Evolutionary conservation across 2,888 invertebrate species (phyloP).

Genomic region (Sphaeridia pumilis): DNA sequence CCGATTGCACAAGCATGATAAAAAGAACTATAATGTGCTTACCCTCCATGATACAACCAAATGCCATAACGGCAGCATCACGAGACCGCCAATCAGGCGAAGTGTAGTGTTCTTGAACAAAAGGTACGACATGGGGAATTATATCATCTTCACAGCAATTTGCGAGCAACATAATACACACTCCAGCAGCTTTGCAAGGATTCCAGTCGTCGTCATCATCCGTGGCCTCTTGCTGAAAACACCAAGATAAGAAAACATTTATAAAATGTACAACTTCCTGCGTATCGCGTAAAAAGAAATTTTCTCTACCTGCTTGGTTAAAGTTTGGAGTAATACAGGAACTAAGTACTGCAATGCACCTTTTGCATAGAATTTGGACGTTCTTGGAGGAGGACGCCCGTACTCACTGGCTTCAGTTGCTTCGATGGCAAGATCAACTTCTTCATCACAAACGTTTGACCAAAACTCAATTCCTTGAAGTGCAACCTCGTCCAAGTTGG

Average conservation of each 20-base stretch:
- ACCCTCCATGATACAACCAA: conserved; percentile 50
- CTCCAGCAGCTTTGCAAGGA: conserved; percentile 97
- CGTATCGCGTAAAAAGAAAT: conserved; percentile 8
- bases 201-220: conserved; percentile 99
- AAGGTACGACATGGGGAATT: conserved; percentile 89
- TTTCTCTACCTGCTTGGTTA: conserved; percentile 69
- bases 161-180: conserved; percentile 93
- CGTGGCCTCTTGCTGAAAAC: conserved; percentile 57
- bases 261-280: background rate
- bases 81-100: conserved; percentile 81
- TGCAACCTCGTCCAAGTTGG: conserved; percentile 87
- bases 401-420: conserved; percentile 86
- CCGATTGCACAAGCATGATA: background rate
- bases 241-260: background rate
- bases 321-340: conserved; percentile 81
- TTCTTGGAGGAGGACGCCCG: conserved; percentile 84
- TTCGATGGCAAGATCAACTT: conserved; percentile 89
- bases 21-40: background rate
- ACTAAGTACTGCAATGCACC: conserved; percentile 91
- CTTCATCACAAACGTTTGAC: conserved; percentile 99
- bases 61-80: conserved; percentile 98
- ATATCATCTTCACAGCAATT: conserved; percentile 96
- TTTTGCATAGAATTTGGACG: conserved; percentile 94
- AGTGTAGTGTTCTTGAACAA: conserved; percentile 88
- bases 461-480: conserved; percentile 99